Percentiles rank a stretch among this genome's conserved stretches.
phyloP scores from a whole-genome alignment of 2,113 vertebrate genomes.

The Semnornis frantzii region DNA sequence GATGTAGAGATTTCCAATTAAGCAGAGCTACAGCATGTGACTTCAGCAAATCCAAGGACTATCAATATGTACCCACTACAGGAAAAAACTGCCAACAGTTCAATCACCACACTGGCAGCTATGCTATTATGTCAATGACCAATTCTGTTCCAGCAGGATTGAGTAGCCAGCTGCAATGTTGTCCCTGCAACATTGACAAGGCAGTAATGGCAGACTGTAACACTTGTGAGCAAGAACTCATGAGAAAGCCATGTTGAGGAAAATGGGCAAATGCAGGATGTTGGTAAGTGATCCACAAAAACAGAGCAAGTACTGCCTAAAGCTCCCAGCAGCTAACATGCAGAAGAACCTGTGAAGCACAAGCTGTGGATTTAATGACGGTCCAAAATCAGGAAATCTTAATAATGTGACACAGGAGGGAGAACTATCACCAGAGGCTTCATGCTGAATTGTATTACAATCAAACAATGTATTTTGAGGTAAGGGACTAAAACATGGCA shows the following conservation, averaged over 20 bases:
- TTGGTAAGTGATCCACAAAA: background rate
- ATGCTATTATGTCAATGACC: background rate
- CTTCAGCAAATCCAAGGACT: background rate
- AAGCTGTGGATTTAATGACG: background rate
- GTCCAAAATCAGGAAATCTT: background rate
- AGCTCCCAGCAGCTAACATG: background rate
- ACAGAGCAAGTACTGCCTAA: background rate
- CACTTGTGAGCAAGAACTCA: background rate
- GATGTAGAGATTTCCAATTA: background rate
- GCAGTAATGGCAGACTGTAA: background rate
- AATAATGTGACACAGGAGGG: background rate
- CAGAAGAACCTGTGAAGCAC: background rate
- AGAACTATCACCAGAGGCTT: background rate
- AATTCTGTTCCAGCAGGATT: constrained; percentile 3
- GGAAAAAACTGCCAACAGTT: constrained; percentile 32
- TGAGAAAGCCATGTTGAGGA: background rate
- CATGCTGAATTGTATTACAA: background rate
- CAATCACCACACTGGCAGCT: background rate
- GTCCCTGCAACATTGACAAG: constrained; percentile 15
- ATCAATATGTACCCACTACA: background rate
- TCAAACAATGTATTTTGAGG: background rate
- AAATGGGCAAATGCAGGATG: background rate
- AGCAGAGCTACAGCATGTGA: background rate
- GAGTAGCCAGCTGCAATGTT: constrained; percentile 2
- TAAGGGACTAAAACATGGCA: background rate